Conservation (phyloP, 2,888 invertebrate genomes). For the Petrophora chlorosata region DNA sequence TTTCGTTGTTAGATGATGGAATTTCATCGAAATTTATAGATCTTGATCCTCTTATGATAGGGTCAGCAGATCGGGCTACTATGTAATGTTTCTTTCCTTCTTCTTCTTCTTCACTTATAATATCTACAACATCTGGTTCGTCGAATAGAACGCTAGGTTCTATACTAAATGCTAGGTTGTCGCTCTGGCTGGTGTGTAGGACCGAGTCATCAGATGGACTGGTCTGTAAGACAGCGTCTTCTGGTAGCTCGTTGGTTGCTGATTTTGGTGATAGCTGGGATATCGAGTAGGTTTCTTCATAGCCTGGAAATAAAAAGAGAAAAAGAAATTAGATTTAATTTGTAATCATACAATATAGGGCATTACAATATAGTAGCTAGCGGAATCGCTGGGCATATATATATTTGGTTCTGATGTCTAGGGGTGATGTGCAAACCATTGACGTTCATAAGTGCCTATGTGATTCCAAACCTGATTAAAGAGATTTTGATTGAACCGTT, state of each 20-base stretch:
- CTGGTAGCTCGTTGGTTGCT: constrained; percentile 50
- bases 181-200: constrained; percentile 63
- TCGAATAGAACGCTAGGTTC: constrained; percentile 65
- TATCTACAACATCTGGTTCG: constrained; percentile 42
- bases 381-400: too few relatives aligned
- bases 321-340: too few relatives aligned
- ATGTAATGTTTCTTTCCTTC: constrained; percentile 66
- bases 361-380: too few relatives aligned
- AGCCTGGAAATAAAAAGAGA: constrained; percentile 67
- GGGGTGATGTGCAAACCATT: too few relatives aligned
- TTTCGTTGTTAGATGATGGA: constrained; percentile 81
- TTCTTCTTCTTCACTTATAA: constrained; percentile 52
- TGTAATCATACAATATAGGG: too few relatives aligned
- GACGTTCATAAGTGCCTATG: too few relatives aligned
- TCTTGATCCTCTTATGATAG: constrained; percentile 66
- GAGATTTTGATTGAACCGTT: too few relatives aligned
- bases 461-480: too few relatives aligned
- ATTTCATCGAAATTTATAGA: constrained; percentile 83
- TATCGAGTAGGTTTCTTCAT: constrained; percentile 83
- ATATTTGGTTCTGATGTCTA: too few relatives aligned
- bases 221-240: constrained; percentile 60
- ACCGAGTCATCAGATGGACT: constrained; percentile 54
- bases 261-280: constrained; percentile 89
- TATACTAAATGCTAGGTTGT: constrained; percentile 66
- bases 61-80: constrained; percentile 82